Base-by-base conservation (phyloP, 2,113 vertebrate species). In the Oxyruncus cristatus region DNA sequence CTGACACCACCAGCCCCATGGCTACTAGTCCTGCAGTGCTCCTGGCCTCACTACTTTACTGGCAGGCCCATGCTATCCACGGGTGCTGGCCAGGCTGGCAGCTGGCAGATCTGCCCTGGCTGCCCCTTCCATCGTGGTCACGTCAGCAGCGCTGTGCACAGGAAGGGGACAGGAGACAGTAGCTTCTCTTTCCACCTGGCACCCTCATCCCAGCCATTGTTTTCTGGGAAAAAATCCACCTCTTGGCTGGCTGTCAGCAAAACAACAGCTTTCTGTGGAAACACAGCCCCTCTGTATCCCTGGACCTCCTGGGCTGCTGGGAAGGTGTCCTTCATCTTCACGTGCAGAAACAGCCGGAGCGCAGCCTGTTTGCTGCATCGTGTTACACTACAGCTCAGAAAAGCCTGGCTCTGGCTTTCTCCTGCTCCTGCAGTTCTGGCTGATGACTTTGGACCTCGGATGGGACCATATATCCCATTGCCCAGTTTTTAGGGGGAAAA, bases 341-440 rank as follows among this genome's bases (percentile, higher is more conserved):
- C 0, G 0, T 17, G 10, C 0, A 0, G 61, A 59, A 78, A 47
- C 23, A 66, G 49, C 14, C 4, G 1, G 32, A 20, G 41, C 0
- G 0, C 52, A 41, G 27, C 23, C 16, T 19, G 1, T 77, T 73
- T 53, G 50, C 39, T 75, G n/a, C 3, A 1, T 11, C 1, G 0
- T 5, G 3, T 75, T 52, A 28, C 11, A 8, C 24, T 53, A 41
- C 23, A 42, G 9, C 14, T 10, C 39, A n/a, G 32, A 16, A 52
- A 87, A 62, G 18, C 39, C 46, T 0, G 0, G 12, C 37, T 41
- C 44, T 65, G 71, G 30, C 55, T 84, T 89, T 80, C 53, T 70
- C 27, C 53, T 68, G 28, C 15, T 17, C 24, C 42, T 3, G 1
- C 12, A 26, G 33, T 20, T 17, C 61, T 85, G 46, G 37, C 37